Evolutionary conservation across 2,113 vertebrate genomes (phyloP).

Genomic region (Fulica atra): DNA sequence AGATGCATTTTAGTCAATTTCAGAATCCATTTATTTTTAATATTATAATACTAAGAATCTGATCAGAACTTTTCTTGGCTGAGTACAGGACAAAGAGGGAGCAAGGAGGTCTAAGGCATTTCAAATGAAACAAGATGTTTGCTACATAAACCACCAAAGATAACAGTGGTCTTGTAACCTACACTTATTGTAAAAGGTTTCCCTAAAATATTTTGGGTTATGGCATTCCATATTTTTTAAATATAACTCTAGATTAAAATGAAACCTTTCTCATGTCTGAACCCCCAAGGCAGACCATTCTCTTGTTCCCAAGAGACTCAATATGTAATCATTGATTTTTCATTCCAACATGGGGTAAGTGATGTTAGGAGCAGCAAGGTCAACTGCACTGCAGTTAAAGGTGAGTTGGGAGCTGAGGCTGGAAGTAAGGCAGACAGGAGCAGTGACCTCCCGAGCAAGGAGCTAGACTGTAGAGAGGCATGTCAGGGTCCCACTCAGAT

Average conservation of each 20-base stretch:
- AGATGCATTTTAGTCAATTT: background rate
- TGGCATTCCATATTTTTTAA: background rate
- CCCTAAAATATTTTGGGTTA: background rate
- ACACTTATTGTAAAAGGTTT: background rate
- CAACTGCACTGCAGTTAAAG: background rate
- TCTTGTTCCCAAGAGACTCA: rapidly evolving
- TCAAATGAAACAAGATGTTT: background rate
- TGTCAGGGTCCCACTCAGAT: background rate
- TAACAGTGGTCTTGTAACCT: background rate
- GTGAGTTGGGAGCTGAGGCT: background rate
- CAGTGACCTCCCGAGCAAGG: background rate
- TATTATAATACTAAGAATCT: background rate
- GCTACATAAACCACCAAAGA: background rate
- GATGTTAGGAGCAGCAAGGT: background rate
- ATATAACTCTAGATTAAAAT: background rate
- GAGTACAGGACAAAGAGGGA: background rate
- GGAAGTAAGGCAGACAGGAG: background rate
- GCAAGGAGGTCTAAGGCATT: background rate
- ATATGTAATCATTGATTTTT: background rate
- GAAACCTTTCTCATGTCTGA: background rate
- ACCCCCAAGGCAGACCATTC: background rate
- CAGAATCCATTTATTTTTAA: background rate
- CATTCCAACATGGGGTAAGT: background rate
- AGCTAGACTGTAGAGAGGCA: background rate
- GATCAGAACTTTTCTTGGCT: background rate